Base-by-base conservation (phyloP, 2,888 invertebrate genomes). In the Meteorus colon region DNA sequence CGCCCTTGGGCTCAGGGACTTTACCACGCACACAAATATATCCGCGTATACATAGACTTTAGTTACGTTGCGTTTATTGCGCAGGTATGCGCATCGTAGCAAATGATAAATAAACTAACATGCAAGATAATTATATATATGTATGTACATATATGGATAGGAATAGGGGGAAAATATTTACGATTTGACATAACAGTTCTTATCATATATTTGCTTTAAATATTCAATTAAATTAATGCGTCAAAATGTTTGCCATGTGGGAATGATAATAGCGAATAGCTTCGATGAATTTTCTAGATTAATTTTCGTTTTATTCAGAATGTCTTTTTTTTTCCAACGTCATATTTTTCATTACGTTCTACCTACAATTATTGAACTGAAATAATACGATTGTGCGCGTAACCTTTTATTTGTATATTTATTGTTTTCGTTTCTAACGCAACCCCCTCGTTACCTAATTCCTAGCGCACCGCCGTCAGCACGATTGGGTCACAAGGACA, bases 361-460 rank as follows among this genome's bases (percentile, higher is more conserved):
- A 6, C 41, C 8, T 12, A 41, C 2, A 24, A 12, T 41, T 41
- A 41, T 48, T 48, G 48, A 48, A 16, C 48, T 48, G n/a, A 12
- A 41, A 41, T 41, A 12, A 41, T 41, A 41, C 8, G 41, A 41
- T 41, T 41, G 12, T 41, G 41, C 12, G 41, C 41, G 41, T 41
- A 41, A 41, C 24, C 41, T 65, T 37, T 16, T 41, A 34, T 41
- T 31, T 37, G 65, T 34, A 12, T 34, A 62, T 12, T 31, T n/a
- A 59, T 59, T 4, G 41, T 27, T 62, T 27, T 45, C 24, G 69
- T 59, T 60, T 71, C 60, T 37, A 41, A 41, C 60, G 45, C 72
- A 73, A 63, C 63, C 63, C 72, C 72, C 72, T 68, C 45, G 72
- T 76, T 73, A 68, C 76, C 76, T 72, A 76, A 76, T 76, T 76